These are phyloP conservation scores for Pseudochirops corinnae DNA, from an alignment of 2,797 vertebrate species.

Conservation along the genomic window DNA sequence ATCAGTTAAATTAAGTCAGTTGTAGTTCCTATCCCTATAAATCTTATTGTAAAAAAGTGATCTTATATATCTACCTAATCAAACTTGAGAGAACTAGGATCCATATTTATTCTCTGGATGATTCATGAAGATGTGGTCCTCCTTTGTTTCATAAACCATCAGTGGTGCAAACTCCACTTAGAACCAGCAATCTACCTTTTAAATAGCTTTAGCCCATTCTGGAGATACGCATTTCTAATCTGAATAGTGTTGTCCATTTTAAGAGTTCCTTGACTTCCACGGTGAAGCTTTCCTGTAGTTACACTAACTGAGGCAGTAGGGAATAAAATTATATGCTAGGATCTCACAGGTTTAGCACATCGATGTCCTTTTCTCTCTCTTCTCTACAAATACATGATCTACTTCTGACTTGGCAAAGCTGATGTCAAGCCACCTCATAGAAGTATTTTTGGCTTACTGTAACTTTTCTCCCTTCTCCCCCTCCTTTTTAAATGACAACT, in stretches of 20 bases:
- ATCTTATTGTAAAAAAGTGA: neutral
- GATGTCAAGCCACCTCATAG: constrained; percentile 56
- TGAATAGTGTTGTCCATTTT: neutral
- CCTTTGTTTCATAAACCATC: neutral
- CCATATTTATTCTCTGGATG: neutral
- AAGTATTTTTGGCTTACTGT: constrained; percentile 67
- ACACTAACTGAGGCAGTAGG: neutral
- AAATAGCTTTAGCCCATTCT: neutral
- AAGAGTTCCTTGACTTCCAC: neutral
- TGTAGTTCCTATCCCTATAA: neutral
- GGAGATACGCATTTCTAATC: neutral
- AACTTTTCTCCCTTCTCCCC: constrained; percentile 43
- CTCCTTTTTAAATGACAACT: neutral
- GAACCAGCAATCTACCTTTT: neutral
- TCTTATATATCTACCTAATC: neutral
- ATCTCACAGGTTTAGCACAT: neutral
- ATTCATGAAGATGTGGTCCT: neutral
- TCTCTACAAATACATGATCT: neutral
- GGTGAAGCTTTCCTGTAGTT: neutral
- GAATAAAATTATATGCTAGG: neutral
- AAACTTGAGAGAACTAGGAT: neutral
- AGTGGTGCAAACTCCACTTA: neutral
- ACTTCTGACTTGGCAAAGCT: constrained; percentile 11
- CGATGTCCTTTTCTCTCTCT: neutral
- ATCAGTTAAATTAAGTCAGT: neutral